Base-by-base conservation (phyloP, 2,797 vertebrate genomes). In the Podarcis lilfordi region DNA sequence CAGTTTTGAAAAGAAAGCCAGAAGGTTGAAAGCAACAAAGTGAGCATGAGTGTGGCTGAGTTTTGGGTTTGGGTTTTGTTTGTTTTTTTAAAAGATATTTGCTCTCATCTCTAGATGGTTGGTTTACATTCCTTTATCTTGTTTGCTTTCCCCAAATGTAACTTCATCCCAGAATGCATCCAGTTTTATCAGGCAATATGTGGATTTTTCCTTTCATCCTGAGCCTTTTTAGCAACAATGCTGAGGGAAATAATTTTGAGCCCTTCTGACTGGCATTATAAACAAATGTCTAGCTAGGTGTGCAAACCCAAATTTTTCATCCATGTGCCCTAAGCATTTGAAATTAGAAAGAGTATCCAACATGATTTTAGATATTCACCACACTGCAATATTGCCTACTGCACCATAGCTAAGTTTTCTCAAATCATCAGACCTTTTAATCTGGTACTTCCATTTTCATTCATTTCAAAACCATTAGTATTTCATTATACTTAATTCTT, bases 11-110 rank as follows among this genome's bases (percentile, higher is more conserved):
- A 25, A 84, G 25, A 72, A 79, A 80, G 23, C 8, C 80, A 25
- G 61, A 85, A 80, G 55, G 72, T 43, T 82, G 29, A 88, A 89
- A 90, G 35, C 11, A 50, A 85, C 27, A 84, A 86, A 89, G 27
- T 17, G 50, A 85, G 43, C 50, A 59, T 7, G 23, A 92, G 89
- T 29, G 75, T 78, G 66, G 69, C 29, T 77, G 37, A n/a, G 15
- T 69, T 4, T 7, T 8, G 10, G 9, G 0, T 45, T 45, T 45
- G 3, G 45, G 45, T 50, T 50, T 13, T 50, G 45, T 50, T 45
- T 45, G 45, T 9, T 45, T 50, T 50, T 50, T 50, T 11, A 3
- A 11, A 50, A 72, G 17, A 74, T 5, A 13, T 37, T 61, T 79
- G 17, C 27, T 82, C 50, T 25, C n/a, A 21, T 1, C 80, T 88